Conservation (phyloP, 2,113 vertebrate genomes). For the Polypterus bichir region DNA sequence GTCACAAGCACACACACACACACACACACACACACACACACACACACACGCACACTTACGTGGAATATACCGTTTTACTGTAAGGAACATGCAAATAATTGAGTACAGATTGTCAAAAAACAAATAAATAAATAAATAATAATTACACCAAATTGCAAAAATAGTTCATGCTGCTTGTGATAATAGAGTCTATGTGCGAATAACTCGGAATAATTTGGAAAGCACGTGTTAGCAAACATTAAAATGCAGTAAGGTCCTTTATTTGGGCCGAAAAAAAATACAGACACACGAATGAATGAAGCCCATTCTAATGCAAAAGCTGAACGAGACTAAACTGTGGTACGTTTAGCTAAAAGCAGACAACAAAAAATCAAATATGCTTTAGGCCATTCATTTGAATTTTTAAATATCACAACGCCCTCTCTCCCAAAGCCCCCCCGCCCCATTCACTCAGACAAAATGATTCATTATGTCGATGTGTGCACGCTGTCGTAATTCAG, state of each 20-base stretch:
- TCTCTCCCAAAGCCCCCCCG: not conserved
- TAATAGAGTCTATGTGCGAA: no score
- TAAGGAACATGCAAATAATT: no score
- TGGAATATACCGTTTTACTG: no score
- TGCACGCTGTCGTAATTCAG: constrained; percentile 17
- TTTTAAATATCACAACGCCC: constrained; percentile 31
- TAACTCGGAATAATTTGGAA: no score
- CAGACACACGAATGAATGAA: no score
- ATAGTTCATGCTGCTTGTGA: no score
- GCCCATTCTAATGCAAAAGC: constrained; percentile 19
- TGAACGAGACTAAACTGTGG: constrained; percentile 35
- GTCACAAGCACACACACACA: not conserved
- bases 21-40: not conserved
- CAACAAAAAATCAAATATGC: constrained; percentile 47
- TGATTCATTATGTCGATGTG: constrained; percentile 12
- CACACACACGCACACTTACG: not conserved
- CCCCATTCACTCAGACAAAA: constrained; percentile 8
- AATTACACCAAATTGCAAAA: no score
- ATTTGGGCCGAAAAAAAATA: no score
- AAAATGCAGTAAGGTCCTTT: no score
- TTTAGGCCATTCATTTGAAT: constrained; percentile 41
- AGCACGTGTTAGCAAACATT: no score
- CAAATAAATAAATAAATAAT: no score
- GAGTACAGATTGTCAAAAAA: no score
- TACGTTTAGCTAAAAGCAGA: constrained; percentile 51